Evolutionary conservation across 2,888 invertebrate genomes (phyloP).

Genomic region (Machimus atricapillus): DNA sequence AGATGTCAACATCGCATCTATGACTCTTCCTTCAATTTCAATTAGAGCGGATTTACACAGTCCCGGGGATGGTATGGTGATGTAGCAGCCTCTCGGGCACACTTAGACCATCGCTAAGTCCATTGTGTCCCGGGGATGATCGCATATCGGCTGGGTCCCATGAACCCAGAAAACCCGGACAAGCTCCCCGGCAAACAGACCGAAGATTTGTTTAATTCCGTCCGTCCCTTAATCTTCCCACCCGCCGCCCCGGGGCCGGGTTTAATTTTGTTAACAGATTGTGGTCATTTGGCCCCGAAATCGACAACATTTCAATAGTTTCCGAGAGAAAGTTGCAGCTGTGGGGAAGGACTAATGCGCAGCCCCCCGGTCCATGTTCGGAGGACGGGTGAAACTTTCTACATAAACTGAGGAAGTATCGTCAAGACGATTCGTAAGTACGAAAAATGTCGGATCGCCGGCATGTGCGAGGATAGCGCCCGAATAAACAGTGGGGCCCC

Average conservation of each 20-base stretch:
- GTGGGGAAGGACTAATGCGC: not conserved
- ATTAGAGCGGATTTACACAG: not conserved
- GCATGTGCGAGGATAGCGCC: not conserved
- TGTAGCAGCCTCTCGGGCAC: too few relatives aligned
- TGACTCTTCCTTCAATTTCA: not conserved
- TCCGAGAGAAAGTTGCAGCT: not conserved
- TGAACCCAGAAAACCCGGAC: not conserved
- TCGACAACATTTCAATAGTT: not conserved
- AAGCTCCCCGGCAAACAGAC: not conserved
- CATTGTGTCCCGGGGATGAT: not conserved
- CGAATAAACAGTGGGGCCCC: not conserved
- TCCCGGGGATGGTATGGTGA: not conserved
- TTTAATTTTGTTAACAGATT: conserved; percentile 6
- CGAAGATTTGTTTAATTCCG: not conserved
- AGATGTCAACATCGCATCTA: not conserved
- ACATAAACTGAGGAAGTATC: not conserved
- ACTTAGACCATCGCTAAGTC: too few relatives aligned
- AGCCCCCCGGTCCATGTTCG: not conserved
- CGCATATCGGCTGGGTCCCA: not conserved
- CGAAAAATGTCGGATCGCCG: not conserved
- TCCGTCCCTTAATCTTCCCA: not conserved
- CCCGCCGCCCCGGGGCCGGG: not conserved
- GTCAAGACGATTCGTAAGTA: not conserved
- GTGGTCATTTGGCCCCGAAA: not conserved
- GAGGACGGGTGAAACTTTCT: not conserved